These are phyloP conservation scores for Mormyrus iriodes DNA, from an alignment of 2,113 vertebrate genomes.

Conservation along the genomic window DNA sequence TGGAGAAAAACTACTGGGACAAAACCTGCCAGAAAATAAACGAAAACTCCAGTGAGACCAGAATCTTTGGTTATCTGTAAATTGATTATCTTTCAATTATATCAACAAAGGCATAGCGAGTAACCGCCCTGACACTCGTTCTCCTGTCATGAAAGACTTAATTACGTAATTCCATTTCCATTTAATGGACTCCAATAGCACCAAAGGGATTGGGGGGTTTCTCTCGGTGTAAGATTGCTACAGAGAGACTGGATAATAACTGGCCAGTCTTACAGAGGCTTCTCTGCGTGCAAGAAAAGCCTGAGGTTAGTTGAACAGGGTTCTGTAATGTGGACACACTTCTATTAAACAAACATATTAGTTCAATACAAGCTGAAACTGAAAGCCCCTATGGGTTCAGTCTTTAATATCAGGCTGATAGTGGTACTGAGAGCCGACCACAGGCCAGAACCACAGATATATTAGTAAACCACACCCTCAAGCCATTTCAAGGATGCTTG, in stretches of 20 bases:
- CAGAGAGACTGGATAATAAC: neutral
- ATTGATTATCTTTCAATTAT: constrained; percentile 38
- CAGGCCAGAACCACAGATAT: neutral
- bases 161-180: constrained; percentile 55
- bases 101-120: neutral
- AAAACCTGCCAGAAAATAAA: neutral
- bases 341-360: neutral
- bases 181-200: constrained; percentile 34
- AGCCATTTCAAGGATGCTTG: neutral
- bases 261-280: neutral
- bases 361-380: neutral
- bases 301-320: too few relatives aligned
- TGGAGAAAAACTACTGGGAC: neutral
- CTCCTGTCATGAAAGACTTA: constrained; percentile 45
- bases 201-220: constrained; percentile 28
- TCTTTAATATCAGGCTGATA: neutral
- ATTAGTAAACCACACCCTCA: neutral
- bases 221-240: neutral
- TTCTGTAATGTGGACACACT: neutral
- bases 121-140: constrained; percentile 25
- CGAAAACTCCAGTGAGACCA: constrained; percentile 27
- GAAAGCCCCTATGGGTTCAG: neutral
- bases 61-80: constrained; percentile 37
- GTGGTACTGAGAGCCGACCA: neutral
- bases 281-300: neutral